Evolutionary conservation across 2,888 invertebrate genomes (phyloP).

Genomic region (Idaea aversata): DNA sequence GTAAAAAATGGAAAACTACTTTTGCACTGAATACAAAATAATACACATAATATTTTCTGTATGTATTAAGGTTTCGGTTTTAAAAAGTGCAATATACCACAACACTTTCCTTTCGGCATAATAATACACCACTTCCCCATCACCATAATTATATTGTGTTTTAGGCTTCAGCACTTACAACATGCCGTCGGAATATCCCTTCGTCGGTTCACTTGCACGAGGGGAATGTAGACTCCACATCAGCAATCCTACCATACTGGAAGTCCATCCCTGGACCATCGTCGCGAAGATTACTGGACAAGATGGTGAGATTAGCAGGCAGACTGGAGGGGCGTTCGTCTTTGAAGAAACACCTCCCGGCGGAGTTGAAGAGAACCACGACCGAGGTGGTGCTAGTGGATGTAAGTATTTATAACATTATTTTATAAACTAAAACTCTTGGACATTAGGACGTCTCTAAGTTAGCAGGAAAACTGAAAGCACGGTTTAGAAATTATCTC

Average conservation of each 20-base stretch:
- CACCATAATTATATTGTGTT: background rate
- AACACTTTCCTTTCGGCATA: too few species aligned
- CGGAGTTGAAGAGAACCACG: constrained; percentile 1
- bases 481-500: too few species aligned
- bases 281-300: constrained; percentile 44
- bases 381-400: background rate
- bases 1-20: too few species aligned
- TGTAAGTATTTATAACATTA: background rate
- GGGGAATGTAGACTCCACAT: constrained; percentile 46
- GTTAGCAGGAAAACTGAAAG: too few species aligned
- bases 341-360: constrained; percentile 2
- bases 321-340: constrained; percentile 28
- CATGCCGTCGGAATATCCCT: constrained; percentile 36
- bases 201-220: constrained; percentile 18
- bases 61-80: too few species aligned
- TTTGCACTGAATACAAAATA: too few species aligned
- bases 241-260: constrained; percentile 34
- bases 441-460: too few species aligned
- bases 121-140: background rate
- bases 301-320: constrained; percentile 41
- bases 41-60: too few species aligned
- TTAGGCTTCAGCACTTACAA: constrained; percentile 53
- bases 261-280: constrained; percentile 59
- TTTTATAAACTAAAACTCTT: too few species aligned
- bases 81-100: too few species aligned